phyloP scores from a whole-genome alignment of 2,888 invertebrate genomes.

The Stenodema calcarata region DNA sequence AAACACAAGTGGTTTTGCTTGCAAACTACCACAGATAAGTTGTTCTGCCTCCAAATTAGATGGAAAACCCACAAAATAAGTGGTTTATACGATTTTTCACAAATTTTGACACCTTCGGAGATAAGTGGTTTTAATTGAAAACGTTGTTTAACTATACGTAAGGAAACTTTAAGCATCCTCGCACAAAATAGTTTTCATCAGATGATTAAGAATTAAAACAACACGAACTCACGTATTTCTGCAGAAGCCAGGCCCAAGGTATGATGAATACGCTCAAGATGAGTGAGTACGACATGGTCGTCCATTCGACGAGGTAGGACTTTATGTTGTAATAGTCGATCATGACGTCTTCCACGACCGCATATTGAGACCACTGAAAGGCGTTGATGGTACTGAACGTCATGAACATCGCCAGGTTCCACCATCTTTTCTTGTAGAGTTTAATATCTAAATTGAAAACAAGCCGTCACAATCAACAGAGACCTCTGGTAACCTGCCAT shows the following conservation, averaged over 20 bases:
- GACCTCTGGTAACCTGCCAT: too few species aligned
- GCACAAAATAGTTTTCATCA: too few species aligned
- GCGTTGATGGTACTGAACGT: constrained; percentile 89
- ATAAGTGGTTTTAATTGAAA: too few species aligned
- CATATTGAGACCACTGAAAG: constrained; percentile 97
- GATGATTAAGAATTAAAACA: not conserved
- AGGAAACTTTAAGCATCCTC: too few species aligned
- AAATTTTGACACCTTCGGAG: too few species aligned
- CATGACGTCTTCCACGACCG: constrained; percentile 87
- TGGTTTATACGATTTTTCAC: too few species aligned
- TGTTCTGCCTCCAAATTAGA: too few species aligned
- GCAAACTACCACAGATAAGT: too few species aligned
- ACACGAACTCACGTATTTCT: constrained; percentile 78
- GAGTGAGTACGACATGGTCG: constrained; percentile 97
- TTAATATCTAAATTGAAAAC: not conserved
- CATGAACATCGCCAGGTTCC: constrained; percentile 84
- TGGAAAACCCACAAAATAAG: too few species aligned
- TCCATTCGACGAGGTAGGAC: constrained; percentile 86
- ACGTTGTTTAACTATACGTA: too few species aligned
- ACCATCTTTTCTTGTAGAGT: constrained; percentile 81
- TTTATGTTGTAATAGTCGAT: constrained; percentile 77
- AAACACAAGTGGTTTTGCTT: too few species aligned
- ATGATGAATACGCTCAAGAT: constrained; percentile 96
- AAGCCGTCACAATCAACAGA: too few species aligned
- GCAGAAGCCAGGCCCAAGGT: constrained; percentile 94